phyloP scores from a whole-genome alignment of 2,797 vertebrate species.

The Oreonectes daqikongensis region DNA sequence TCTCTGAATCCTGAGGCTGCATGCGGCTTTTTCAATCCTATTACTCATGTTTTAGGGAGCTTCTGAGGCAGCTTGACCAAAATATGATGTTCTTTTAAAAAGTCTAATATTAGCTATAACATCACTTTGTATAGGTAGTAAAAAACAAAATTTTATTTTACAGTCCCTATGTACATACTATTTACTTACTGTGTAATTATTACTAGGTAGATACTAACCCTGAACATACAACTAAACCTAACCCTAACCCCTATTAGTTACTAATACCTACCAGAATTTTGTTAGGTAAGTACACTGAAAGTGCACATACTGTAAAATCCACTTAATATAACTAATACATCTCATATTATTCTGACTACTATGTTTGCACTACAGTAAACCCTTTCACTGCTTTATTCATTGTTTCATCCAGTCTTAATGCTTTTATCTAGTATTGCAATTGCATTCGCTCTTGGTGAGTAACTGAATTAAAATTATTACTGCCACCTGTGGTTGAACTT shows the following conservation, averaged over 20 bases:
- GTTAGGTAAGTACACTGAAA: too few species aligned
- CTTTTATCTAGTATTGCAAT: neutral
- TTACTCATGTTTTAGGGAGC: neutral
- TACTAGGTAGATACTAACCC: too few species aligned
- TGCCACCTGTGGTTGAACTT: neutral
- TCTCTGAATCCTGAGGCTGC: conserved; percentile 1
- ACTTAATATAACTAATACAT: too few species aligned
- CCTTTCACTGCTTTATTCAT: neutral
- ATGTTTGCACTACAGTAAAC: neutral
- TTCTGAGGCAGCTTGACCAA: neutral
- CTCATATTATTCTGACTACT: neutral
- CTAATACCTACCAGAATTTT: too few species aligned
- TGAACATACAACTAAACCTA: too few species aligned
- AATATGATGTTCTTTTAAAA: neutral
- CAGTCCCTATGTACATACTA: too few species aligned
- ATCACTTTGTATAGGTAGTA: neutral
- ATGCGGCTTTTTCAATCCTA: neutral
- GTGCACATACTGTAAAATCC: too few species aligned
- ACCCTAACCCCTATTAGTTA: too few species aligned
- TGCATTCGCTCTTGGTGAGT: neutral
- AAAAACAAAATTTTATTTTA: too few species aligned
- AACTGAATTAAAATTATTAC: neutral
- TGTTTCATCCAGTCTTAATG: neutral
- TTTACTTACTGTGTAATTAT: too few species aligned
- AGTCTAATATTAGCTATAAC: neutral